Conservation (phyloP, 2,113 vertebrate species). For the Cisticola juncidis region DNA sequence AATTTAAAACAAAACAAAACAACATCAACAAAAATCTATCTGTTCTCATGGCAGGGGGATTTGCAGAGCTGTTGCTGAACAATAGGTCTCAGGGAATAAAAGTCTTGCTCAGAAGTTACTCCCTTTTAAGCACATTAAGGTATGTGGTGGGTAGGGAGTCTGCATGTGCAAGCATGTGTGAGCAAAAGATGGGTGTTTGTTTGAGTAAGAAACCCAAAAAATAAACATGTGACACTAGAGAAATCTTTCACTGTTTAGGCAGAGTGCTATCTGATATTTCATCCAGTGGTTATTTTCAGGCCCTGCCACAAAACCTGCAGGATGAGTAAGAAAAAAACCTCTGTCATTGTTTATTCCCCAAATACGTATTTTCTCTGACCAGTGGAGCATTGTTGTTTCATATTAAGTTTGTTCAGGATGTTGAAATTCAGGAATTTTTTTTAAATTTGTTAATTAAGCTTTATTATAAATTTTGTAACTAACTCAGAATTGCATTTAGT, state of each 20-base stretch:
- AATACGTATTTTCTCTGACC: neutral
- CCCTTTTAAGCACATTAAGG: neutral
- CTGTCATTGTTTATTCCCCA: neutral
- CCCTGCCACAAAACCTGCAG: neutral
- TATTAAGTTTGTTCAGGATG: neutral
- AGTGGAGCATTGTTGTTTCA: neutral
- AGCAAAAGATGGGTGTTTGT: neutral
- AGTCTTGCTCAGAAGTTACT: neutral
- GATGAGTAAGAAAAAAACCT: rapidly evolving
- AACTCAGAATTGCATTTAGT: neutral
- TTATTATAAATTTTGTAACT: neutral
- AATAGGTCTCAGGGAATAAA: neutral
- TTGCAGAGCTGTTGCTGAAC: neutral
- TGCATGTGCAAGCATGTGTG: neutral
- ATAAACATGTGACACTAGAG: neutral
- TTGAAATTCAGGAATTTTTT: neutral
- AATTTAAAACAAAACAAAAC: slow-evolving; percentile 52
- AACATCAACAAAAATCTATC: slow-evolving; percentile 10
- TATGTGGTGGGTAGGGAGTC: neutral
- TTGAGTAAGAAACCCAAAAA: neutral
- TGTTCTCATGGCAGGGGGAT: neutral
- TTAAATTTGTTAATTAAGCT: neutral
- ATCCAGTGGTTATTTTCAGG: neutral
- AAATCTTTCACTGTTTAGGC: neutral
- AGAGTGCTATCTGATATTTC: neutral